These are phyloP conservation scores for Atethmia centrago DNA, from an alignment of 2,888 invertebrate genomes.

Conservation along the genomic window DNA sequence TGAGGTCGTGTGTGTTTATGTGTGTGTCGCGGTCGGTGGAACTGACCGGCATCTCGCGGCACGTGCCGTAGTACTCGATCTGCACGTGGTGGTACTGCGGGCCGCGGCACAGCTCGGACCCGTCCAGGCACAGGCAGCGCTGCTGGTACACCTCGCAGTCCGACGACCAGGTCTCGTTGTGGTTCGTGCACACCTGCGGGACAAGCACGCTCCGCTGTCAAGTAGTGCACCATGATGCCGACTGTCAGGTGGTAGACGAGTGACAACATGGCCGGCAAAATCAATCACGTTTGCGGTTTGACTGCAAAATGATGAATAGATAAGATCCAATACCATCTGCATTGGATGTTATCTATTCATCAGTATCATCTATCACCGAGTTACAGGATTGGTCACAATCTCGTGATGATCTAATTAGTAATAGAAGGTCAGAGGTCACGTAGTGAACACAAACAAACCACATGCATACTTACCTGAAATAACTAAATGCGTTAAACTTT, in stretches of 20 bases:
- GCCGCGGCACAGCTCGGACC: conserved; percentile 93
- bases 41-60: conserved; percentile 93
- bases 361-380: background rate
- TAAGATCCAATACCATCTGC: background rate
- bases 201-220: background rate
- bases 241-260: background rate
- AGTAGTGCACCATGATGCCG: background rate
- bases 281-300: conserved; percentile 8
- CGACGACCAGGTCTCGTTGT: conserved; percentile 98
- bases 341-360: conserved; percentile 8
- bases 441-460: background rate
- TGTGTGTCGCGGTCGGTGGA: background rate
- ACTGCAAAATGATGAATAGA: background rate
- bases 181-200: conserved; percentile 95
- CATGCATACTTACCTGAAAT: background rate
- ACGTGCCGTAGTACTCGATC: conserved; percentile 98
- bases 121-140: conserved; percentile 96
- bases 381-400: background rate
- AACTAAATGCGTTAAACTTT: background rate
- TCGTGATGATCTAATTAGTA: conserved; percentile 6
- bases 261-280: background rate
- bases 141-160: conserved; percentile 98
- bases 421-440: background rate
- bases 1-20: background rate
- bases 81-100: conserved; percentile 95